Evolutionary conservation across 2,113 vertebrate species (phyloP), one percentile per base, ranked within the genome.

Genomic region (Aspiorhynchus laticeps): DNA sequence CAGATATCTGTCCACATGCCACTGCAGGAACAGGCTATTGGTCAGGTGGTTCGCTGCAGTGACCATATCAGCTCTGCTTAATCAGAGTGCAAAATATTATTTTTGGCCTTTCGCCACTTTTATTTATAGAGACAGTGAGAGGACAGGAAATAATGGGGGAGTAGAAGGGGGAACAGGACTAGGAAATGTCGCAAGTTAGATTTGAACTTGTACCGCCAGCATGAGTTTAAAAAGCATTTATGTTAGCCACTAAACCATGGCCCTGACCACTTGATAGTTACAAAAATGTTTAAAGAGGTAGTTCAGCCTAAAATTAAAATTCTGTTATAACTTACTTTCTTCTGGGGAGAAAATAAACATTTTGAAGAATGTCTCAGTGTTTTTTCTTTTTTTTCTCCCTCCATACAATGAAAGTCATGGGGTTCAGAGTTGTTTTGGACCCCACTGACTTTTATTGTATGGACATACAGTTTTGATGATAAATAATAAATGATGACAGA

Each of bases 1-100:
- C 38, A 24, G 71, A 15, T 83, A 80, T 83, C 86, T 86, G 74
- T 86, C 7, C 86, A 81, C 21, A 56, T 84, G 67, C 26, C 67
- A 56, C 12, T 73, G 67, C 43, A 33, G 65, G 21, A 83, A 36
- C 14, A 41, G 43, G 76, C 85, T 53, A 17, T 56, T 69, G 24
- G 61, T 61, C 26, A 31, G 56, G 21, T 19, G 38, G 28, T 77
- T 74, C 8, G 48, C 63, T 74, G 67, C 19, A 74, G 38, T 75
- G 69, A 41, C 19, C 38, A 26, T 36, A 24, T 71, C 48, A 31
- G 3, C n/a, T 46, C 26, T 26, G 24, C 67, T 84, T 84, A 26
- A 73, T 59, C 63, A 53, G 65, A 24, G 28, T 71, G 67, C 26
- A 71, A 51, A 71, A 73, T 83, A 53, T 69, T 53, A 67, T 82